These are phyloP conservation scores for Festucalex cinctus DNA, from an alignment of 2,113 vertebrate genomes.

Conservation along the genomic window DNA sequence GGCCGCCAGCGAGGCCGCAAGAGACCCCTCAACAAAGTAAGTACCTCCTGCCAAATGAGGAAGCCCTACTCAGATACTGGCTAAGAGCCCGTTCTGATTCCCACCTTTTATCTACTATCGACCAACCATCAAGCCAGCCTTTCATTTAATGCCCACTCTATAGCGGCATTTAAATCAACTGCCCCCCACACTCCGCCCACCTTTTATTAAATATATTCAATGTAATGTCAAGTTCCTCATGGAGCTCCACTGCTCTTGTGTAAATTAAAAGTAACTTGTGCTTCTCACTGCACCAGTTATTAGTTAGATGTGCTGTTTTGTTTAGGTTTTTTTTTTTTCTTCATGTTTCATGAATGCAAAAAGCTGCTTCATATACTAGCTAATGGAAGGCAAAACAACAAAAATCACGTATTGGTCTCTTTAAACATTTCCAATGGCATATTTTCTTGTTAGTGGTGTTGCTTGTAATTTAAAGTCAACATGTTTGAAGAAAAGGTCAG, in stretches of 20 bases:
- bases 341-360: neutral
- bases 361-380: neutral
- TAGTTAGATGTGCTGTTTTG: neutral
- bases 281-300: slow-evolving; percentile 3
- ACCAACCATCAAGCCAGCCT: slow-evolving; percentile 31
- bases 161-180: slow-evolving; percentile 16
- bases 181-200: slow-evolving; percentile 9
- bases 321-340: no score
- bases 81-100: slow-evolving; percentile 44
- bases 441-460: no score
- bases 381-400: neutral
- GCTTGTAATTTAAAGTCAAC: no score
- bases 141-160: slow-evolving; percentile 27
- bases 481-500: neutral
- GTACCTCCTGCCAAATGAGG: slow-evolving; percentile 64
- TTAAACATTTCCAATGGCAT: no score
- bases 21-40: slow-evolving; percentile 83
- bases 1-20: slow-evolving; percentile 86
- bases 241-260: slow-evolving; percentile 16
- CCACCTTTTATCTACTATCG: slow-evolving; percentile 31
- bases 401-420: neutral
- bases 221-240: slow-evolving; percentile 18
- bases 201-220: slow-evolving; percentile 13
- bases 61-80: slow-evolving; percentile 55
- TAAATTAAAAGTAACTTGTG: slow-evolving; percentile 16